Conservation (phyloP, 53 echinoderm and acorn worm genomes). For the Hippasteria phrygiana region DNA sequence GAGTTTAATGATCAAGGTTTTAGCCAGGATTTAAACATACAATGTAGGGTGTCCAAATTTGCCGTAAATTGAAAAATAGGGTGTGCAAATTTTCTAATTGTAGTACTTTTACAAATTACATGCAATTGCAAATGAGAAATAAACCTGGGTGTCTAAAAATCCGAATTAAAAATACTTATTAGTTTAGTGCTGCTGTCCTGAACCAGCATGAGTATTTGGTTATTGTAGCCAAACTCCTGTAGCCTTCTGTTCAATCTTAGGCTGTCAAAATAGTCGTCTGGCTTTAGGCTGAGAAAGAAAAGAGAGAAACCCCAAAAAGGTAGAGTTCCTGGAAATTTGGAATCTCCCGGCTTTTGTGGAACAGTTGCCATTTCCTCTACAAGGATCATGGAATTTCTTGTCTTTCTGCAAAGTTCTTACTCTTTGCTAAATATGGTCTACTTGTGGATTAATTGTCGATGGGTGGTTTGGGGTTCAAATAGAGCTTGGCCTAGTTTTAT, state of each 20-base stretch:
- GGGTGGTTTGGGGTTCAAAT: not conserved
- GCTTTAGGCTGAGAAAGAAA: not conserved
- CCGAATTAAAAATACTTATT: no score
- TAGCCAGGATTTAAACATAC: no score
- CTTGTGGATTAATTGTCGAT: not conserved
- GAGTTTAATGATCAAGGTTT: no score
- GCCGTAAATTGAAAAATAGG: no score
- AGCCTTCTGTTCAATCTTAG: not conserved
- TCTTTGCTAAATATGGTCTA: no score
- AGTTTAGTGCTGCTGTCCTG: no score
- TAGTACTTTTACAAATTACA: no score
- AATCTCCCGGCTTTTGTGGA: constrained; percentile 13
- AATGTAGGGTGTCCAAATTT: no score
- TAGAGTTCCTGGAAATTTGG: constrained; percentile 17
- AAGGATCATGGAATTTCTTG: not conserved
- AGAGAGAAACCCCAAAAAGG: not conserved
- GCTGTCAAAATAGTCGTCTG: not conserved
- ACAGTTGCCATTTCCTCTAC: constrained; percentile 9
- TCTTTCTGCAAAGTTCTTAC: not conserved
- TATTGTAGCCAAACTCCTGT: not conserved
- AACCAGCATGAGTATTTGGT: no score
- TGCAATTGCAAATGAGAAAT: no score
- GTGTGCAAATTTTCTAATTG: no score
- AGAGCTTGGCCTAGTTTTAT: constrained; percentile 18
- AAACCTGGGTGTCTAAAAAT: no score